Evolutionary conservation across 2,113 vertebrate species (phyloP).

Genomic region (Charadrius vociferus): DNA sequence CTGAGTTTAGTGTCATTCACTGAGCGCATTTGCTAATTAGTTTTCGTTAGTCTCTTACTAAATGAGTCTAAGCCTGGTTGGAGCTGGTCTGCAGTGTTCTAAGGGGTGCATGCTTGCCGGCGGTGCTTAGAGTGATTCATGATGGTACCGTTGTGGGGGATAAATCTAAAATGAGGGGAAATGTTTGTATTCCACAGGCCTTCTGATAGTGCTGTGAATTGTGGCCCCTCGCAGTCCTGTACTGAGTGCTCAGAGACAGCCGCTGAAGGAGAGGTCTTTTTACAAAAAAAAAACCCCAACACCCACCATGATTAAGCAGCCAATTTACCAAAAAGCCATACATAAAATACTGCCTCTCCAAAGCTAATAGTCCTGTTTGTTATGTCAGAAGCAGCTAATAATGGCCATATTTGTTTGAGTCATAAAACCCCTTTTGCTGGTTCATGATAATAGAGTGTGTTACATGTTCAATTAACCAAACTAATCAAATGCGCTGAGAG

Average conservation of each 20-base stretch:
- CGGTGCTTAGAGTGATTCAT: not conserved
- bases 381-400: conserved; percentile 59
- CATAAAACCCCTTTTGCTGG: conserved; percentile 36
- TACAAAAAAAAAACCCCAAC: not conserved
- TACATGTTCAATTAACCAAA: conserved; percentile 63
- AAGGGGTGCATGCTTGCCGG: not conserved
- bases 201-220: not conserved
- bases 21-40: conserved; percentile 7
- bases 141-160: not conserved
- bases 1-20: not conserved
- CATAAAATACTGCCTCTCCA: conserved; percentile 13
- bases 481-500: conserved; percentile 9
- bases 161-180: conserved; percentile 29
- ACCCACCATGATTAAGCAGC: not conserved
- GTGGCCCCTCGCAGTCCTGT: not conserved
- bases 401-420: conserved; percentile 52
- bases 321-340: conserved; percentile 52
- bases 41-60: conserved; percentile 15
- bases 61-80: not conserved
- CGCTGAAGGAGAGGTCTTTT: not conserved
- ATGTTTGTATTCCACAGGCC: not conserved
- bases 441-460: conserved; percentile 33
- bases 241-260: not conserved
- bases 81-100: not conserved
- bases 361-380: conserved; percentile 43